Conservation (phyloP, 2,797 vertebrate species). For the Podargus strigoides region DNA sequence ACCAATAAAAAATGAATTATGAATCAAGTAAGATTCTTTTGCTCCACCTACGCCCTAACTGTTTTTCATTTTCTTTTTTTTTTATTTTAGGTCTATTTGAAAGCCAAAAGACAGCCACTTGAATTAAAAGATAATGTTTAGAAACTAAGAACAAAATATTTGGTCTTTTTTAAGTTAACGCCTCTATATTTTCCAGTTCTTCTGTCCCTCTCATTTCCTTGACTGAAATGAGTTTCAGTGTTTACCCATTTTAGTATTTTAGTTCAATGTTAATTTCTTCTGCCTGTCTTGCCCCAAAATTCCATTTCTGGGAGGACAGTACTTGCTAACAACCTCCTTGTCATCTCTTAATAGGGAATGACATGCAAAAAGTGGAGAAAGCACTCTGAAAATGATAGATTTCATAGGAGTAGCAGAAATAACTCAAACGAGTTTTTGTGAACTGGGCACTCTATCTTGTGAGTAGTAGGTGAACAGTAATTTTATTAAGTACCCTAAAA, state of each 20-base stretch:
- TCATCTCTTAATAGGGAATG: not conserved
- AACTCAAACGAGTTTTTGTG: not conserved
- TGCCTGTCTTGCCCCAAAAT: not conserved
- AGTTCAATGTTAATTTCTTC: not conserved
- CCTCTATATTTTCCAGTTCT: not conserved
- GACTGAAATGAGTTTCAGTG: not conserved
- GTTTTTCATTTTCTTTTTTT: not conserved
- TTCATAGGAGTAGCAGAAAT: not conserved
- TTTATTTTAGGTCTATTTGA: not conserved
- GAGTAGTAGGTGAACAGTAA: slow-evolving; percentile 8
- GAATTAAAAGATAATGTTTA: not conserved
- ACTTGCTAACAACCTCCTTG: not conserved
- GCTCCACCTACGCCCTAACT: not conserved
- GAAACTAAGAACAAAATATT: not conserved
- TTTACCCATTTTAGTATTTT: not conserved
- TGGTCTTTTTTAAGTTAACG: not conserved
- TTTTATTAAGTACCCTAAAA: slow-evolving; percentile 38
- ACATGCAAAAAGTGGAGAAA: not conserved
- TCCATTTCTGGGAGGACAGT: not conserved
- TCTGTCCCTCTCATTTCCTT: not conserved
- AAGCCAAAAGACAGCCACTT: not conserved
- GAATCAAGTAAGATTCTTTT: not conserved
- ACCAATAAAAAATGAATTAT: not conserved
- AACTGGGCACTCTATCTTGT: not conserved
- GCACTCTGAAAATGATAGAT: not conserved